Base-by-base conservation (phyloP, 2,113 vertebrate species). In the Corythornis cristatus region DNA sequence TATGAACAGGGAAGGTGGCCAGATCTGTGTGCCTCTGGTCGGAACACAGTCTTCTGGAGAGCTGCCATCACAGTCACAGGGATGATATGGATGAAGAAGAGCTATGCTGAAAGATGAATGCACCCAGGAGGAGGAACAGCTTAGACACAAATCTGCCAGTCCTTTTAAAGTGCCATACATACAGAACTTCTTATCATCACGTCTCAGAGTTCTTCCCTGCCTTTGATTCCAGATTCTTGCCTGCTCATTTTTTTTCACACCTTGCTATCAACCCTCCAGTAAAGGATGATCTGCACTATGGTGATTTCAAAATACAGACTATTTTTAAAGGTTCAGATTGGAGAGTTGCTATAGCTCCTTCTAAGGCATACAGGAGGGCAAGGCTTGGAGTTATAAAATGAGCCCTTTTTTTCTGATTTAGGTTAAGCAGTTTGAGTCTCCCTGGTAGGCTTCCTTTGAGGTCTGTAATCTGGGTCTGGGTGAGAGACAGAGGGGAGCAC, bases 111-210 rank as follows among this genome's bases (percentile, higher is more conserved):
- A 33, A 78, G 48, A 57, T 75, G 29, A 75, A 86, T 75, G 70
- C 54, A 70, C 28, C 48, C 73, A 58, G 83, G 73, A 90, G 70
- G 61, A 86, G 73, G 56, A 96, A 94, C 92, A 96, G 86, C 83
- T 93, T 93, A 83, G 75, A 82, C 0, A 66, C 88, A 93, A 88
- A 91, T 95, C 92, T 96, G 96, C 70, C 86, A 93, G 83, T 78
- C 86, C 48, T 81, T 90, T 90, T 75, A 57, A 65, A 57, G 48
- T 88, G 86, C 53, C 81, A 90, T 68, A 67, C 40, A 8, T 85
- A 83, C 37, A 89, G 75, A 86, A 83, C 74, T 90, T 93, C 86
- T 87, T 86, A 70, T 85, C 11, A 11, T 85, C 89, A 89, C 2
- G 1, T 93, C 78, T 87, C 91, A 66, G 68, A 90, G 50, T 56